A percentile compares a stretch with the other conserved stretches of the same genome.
phyloP scores from a whole-genome alignment of 2,113 vertebrate species.

The Cheirogaleus medius region DNA sequence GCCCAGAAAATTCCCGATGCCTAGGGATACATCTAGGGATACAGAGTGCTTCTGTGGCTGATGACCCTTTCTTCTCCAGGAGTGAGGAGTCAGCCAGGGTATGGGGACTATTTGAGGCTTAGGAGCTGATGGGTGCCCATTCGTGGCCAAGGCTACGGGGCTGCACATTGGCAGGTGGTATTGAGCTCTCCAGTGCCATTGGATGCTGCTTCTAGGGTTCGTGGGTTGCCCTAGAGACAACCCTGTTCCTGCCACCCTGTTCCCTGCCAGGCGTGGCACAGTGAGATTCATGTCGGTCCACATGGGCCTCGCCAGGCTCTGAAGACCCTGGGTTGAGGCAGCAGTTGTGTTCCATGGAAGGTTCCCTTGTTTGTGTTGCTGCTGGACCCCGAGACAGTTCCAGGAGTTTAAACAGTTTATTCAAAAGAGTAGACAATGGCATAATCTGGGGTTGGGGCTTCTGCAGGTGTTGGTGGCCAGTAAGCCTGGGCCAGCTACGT shows the following conservation, averaged over 20 bases:
- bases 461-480: neutral
- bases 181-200: neutral
- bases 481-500: neutral
- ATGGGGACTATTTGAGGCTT: neutral
- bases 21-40: too few species aligned
- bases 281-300: neutral
- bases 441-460: neutral
- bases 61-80: neutral
- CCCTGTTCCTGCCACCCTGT: neutral
- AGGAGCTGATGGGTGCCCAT: fast-evolving
- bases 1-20: neutral
- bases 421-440: neutral
- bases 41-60: neutral
- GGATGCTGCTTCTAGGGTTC: neutral
- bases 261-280: neutral
- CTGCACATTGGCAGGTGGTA: fast-evolving
- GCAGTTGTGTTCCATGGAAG: neutral
- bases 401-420: neutral
- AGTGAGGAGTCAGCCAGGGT: neutral
- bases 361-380: too few species aligned
- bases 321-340: neutral
- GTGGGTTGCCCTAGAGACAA: neutral
- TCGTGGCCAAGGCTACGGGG: fast-evolving
- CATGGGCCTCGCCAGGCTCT: too few species aligned
- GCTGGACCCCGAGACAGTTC: neutral